Percentiles rank a stretch among this genome's conserved stretches.
Evolutionary conservation across 2,113 vertebrate genomes (phyloP).

Genomic region (Malurus melanocephalus): DNA sequence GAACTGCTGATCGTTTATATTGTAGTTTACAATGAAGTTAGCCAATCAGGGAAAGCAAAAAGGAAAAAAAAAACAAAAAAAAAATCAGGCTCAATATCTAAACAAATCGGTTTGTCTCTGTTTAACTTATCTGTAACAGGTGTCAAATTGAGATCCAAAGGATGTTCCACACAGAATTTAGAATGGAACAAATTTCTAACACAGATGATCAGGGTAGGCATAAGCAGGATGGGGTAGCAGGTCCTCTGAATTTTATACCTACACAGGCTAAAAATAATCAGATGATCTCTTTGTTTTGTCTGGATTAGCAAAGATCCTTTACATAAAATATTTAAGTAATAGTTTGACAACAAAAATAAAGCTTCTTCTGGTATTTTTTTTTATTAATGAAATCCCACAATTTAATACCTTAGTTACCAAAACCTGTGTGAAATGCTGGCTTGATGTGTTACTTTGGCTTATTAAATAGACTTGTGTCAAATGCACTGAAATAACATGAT

Average conservation of each 20-base stretch:
- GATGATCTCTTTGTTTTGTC: background rate
- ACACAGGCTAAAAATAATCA: background rate
- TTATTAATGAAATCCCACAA: background rate
- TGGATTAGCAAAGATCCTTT: background rate
- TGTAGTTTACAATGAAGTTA: background rate
- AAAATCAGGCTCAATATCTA: background rate
- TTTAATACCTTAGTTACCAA: background rate
- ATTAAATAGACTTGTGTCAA: background rate
- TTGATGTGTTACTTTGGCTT: background rate
- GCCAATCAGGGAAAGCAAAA: background rate
- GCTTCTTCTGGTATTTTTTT: background rate
- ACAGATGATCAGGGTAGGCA: background rate
- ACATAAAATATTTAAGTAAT: background rate
- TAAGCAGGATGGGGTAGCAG: background rate
- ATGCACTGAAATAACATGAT: background rate
- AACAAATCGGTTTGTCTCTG: background rate
- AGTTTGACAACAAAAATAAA: background rate
- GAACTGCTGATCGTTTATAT: background rate
- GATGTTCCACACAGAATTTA: background rate
- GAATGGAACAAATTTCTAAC: background rate
- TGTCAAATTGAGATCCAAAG: background rate
- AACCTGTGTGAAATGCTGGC: background rate
- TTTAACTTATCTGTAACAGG: background rate
- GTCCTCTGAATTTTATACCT: background rate
- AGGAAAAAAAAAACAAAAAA: background rate